Evolutionary conservation across 1,140 invertebrate species (phyloP), one percentile per base, ranked within the genome.

Genomic region (Latrodectus geometricus): DNA sequence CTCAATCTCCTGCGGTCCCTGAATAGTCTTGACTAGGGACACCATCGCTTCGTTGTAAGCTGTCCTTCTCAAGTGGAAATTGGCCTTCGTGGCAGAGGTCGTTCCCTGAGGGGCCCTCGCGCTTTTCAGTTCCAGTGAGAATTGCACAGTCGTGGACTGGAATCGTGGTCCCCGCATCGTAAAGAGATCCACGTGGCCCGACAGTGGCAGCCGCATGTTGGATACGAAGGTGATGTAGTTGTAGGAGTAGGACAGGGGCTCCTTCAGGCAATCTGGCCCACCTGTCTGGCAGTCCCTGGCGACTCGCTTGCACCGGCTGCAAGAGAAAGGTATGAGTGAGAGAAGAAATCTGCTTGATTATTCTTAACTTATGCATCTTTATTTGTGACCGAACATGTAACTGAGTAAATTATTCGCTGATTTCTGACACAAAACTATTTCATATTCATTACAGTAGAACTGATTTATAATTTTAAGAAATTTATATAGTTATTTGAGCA

Each of bases 161-260:
- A 94, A 94, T 20, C 93, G 91, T 0, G 96, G 95, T 0, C 89
- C 91, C 82, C 95, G 93, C 94, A 98, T 97, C 12, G 95, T 97
- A 91, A 98, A 98, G 3, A 99, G 91, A 78, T 96, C 94, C 66
- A 96, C 91, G 88, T 93, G 92, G 8, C 94, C 95, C 86, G 91
- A 91, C 3, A 92, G 89, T 0, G 96, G 94, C 9, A 98, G 93
- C 48, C 94, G 94, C 20, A 97, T 91, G 90, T 96, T 96, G 75
- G 96, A 95, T 0, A 96, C 94, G 88, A 98, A 95, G 0, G 96
- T 96, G 87, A 98, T 95, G 91, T 96, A 98, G 91, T 97, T 97
- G 92, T 95, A 97, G 8, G 96, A 97, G 89, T 95, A 95, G 76
- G 95, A 95, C 20, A 96, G 93, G 0, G 97, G 96, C 89, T 94